These are phyloP conservation scores for Drosophila virilis DNA, from an alignment of 1,140 invertebrate species.

Conservation along the genomic window DNA sequence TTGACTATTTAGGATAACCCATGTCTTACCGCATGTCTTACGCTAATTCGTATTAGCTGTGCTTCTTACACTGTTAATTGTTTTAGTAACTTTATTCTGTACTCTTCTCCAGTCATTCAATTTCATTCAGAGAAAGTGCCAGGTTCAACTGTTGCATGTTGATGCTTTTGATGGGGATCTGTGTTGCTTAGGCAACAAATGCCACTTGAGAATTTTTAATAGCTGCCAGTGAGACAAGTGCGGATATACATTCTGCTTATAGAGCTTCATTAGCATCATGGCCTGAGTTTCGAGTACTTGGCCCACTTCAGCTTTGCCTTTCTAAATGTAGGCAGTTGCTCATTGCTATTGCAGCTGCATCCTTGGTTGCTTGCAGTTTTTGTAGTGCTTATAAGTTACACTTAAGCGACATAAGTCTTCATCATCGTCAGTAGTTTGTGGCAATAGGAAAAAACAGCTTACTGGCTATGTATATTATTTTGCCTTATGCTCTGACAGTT, in stretches of 20 bases:
- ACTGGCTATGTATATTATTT: background rate
- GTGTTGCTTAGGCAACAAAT: conserved; percentile 29
- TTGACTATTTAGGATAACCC: background rate
- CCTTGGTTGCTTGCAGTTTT: conserved; percentile 41
- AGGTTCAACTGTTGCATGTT: conserved; percentile 6
- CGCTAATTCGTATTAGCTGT: background rate
- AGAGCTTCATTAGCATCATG: conserved; percentile 28
- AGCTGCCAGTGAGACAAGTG: background rate
- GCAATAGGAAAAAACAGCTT: background rate
- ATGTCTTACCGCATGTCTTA: too few species aligned
- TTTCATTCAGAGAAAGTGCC: background rate
- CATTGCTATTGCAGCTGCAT: conserved; percentile 31
- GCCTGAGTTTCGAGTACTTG: conserved; percentile 13
- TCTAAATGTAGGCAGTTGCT: conserved; percentile 33
- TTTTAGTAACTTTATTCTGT: background rate
- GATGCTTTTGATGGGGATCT: background rate
- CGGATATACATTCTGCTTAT: conserved; percentile 3
- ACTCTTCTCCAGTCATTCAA: background rate
- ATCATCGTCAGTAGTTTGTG: conserved; percentile 11
- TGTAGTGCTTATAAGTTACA: conserved; percentile 62
- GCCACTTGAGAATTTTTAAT: conserved; percentile 24
- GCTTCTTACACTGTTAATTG: background rate
- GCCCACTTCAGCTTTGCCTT: conserved; percentile 7
- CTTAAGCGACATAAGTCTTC: conserved; percentile 65
- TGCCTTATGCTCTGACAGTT: conserved; percentile 6